Evolutionary conservation across 2,888 invertebrate species (phyloP).

Genomic region (Polymixis flavicincta): DNA sequence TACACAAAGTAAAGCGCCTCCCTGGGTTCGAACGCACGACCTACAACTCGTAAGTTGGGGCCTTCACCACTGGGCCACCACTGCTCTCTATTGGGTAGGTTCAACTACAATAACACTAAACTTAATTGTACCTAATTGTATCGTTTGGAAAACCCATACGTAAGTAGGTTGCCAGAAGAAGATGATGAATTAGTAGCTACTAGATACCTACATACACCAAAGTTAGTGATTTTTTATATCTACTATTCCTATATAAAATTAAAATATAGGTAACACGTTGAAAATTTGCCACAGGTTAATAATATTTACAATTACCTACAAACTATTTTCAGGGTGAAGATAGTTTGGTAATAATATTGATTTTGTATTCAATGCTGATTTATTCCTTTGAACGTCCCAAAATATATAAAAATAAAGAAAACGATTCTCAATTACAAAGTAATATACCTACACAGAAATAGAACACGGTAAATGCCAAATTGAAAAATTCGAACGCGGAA

Average conservation of each 20-base stretch:
- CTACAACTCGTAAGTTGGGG: too few species aligned
- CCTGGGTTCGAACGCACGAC: too few species aligned
- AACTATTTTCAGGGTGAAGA: too few species aligned
- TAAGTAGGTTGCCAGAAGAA: background rate
- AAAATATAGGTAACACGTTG: background rate
- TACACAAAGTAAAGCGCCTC: too few species aligned
- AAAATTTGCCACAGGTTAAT: background rate
- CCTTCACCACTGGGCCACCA: too few species aligned
- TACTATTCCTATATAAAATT: background rate
- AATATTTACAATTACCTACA: background rate
- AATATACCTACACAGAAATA: slow-evolving; percentile 53
- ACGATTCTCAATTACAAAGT: background rate
- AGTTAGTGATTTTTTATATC: background rate
- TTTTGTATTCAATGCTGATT: background rate
- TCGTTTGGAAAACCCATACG: background rate
- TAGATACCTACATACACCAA: background rate
- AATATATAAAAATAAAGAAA: background rate
- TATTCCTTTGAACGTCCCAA: background rate
- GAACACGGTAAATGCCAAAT: slow-evolving; percentile 67
- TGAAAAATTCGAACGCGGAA: slow-evolving; percentile 76
- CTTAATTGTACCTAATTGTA: too few species aligned
- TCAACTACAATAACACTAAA: too few species aligned
- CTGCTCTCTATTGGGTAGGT: background rate
- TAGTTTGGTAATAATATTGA: background rate
- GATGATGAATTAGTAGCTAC: background rate